phyloP scores from a whole-genome alignment of 2,888 invertebrate genomes.

The Cheilosia grossa region DNA sequence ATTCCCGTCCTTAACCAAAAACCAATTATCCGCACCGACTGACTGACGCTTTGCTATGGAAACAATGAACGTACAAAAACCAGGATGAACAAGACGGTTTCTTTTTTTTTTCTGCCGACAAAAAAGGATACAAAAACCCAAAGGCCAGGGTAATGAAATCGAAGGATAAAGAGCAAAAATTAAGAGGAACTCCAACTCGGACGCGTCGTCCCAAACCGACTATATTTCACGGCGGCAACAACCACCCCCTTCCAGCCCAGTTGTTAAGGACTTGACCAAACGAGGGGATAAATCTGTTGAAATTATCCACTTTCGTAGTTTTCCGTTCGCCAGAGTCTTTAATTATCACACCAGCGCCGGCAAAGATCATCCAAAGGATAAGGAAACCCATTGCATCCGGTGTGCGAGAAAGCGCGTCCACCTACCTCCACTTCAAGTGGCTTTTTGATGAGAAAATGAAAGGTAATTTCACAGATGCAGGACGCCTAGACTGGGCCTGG shows the following conservation, averaged over 20 bases:
- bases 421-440: conserved; percentile 79
- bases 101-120: background rate
- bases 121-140: conserved; percentile 34
- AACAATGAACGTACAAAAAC: conserved; percentile 72
- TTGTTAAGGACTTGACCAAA: conserved; percentile 71
- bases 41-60: conserved; percentile 73
- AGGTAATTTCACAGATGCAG: conserved; percentile 81
- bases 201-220: conserved; percentile 29
- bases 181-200: conserved; percentile 29
- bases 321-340: conserved; percentile 65
- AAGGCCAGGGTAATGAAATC: conserved; percentile 74
- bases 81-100: conserved; percentile 65
- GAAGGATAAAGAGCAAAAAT: conserved; percentile 72
- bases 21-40: conserved; percentile 73
- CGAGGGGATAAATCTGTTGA: conserved; percentile 75
- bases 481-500: conserved; percentile 26
- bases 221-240: conserved; percentile 33
- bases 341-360: conserved; percentile 65
- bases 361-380: conserved; percentile 59
- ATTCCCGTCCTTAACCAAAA: conserved; percentile 66
- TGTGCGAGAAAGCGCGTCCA: conserved; percentile 18
- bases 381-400: conserved; percentile 50
- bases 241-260: conserved; percentile 1
- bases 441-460: conserved; percentile 82
- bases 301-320: conserved; percentile 73